phyloP scores from a whole-genome alignment of 2,797 vertebrate genomes.

The Glyptemys insculpta region DNA sequence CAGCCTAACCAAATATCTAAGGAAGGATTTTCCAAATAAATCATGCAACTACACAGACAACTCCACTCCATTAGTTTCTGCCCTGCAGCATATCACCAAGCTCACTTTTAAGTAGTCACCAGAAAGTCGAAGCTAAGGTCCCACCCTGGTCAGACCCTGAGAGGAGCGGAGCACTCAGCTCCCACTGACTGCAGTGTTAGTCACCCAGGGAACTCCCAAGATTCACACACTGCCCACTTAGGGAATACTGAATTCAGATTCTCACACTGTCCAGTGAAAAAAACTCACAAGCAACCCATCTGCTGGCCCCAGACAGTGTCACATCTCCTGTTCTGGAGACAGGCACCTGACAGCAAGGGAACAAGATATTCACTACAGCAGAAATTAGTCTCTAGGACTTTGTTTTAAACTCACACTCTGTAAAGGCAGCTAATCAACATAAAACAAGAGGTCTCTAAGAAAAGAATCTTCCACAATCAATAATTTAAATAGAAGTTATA shows the following conservation, averaged over 20 bases:
- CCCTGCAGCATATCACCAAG: constrained; percentile 56
- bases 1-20: constrained; percentile 62
- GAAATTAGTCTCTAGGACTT: too few species aligned
- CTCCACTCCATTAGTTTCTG: constrained; percentile 48
- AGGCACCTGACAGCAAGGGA: too few species aligned
- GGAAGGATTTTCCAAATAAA: constrained; percentile 72
- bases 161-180: neutral
- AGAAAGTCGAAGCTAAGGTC: neutral
- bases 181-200: neutral
- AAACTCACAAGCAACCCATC: neutral
- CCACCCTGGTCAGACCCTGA: neutral
- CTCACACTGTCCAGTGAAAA: neutral
- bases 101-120: neutral
- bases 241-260: neutral
- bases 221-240: too few species aligned
- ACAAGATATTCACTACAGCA: too few species aligned
- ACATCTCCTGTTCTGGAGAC: neutral
- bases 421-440: neutral
- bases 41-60: constrained; percentile 55
- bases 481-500: neutral
- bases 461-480: neutral
- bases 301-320: too few species aligned
- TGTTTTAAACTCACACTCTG: too few species aligned
- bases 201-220: neutral
- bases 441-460: neutral